Evolutionary conservation across 2,113 vertebrate species (phyloP).

Genomic region (Scalopus aquaticus): DNA sequence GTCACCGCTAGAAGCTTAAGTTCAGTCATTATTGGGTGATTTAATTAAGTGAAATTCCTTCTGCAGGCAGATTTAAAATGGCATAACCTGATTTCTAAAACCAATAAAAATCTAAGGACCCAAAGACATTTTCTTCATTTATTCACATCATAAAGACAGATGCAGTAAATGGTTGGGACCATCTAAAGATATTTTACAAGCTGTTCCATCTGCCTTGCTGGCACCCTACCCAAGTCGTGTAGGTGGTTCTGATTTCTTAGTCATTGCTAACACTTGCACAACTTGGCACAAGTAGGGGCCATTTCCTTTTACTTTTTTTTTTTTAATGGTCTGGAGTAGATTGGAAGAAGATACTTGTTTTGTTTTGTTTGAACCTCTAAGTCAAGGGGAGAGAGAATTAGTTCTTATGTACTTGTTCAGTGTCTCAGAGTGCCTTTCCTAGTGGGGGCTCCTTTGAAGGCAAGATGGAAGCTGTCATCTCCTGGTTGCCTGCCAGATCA

Average conservation of each 20-base stretch:
- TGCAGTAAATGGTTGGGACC: conserved; percentile 75
- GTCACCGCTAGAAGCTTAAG: conserved; percentile 72
- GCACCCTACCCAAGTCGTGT: conserved; percentile 63
- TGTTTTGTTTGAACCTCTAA: conserved; percentile 17
- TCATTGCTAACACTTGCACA: conserved; percentile 65
- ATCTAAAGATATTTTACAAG: conserved; percentile 83
- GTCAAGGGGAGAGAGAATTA: neutral
- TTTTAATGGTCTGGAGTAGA: neutral
- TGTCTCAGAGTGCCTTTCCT: conserved; percentile 45
- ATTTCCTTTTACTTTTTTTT: neutral
- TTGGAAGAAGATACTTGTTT: neutral
- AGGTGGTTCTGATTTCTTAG: conserved; percentile 73
- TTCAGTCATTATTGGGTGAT: conserved; percentile 75
- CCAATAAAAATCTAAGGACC: conserved; percentile 76
- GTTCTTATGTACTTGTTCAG: conserved; percentile 33
- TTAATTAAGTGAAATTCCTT: conserved; percentile 79
- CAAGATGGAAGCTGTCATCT: conserved; percentile 16
- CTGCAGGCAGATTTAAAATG: conserved; percentile 77
- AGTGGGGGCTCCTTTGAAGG: neutral
- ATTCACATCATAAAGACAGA: conserved; percentile 78
- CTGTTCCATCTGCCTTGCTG: conserved; percentile 81
- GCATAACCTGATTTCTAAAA: conserved; percentile 80
- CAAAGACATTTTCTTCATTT: conserved; percentile 69
- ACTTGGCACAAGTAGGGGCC: neutral
- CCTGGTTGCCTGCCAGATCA: neutral